Conservation (phyloP, 2,797 vertebrate genomes). For the Gymnothorax reevesii region DNA sequence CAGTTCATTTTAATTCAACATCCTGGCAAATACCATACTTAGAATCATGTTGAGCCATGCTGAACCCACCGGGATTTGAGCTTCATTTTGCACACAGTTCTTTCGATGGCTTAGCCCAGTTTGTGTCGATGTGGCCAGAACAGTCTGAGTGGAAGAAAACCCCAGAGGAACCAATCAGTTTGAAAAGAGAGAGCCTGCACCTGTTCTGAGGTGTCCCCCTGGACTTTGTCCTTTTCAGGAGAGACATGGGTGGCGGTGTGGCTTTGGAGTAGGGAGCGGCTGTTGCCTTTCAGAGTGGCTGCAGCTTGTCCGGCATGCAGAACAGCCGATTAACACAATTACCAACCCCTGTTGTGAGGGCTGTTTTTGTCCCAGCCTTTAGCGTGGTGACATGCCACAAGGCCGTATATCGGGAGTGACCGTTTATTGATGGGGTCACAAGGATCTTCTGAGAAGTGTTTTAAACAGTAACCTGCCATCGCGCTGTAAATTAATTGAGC, state of each 20-base stretch:
- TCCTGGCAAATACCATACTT: not conserved
- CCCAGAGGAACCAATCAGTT: not conserved
- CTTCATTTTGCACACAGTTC: not conserved
- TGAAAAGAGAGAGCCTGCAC: not conserved
- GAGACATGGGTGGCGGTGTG: not conserved
- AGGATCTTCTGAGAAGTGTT: slow-evolving; percentile 45
- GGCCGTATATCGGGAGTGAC: not conserved
- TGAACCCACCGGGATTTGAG: not conserved
- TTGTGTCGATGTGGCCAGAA: too few species aligned
- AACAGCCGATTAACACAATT: slow-evolving; percentile 44
- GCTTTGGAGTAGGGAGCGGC: not conserved
- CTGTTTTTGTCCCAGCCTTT: not conserved
- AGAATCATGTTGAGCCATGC: not conserved
- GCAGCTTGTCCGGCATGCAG: slow-evolving; percentile 33
- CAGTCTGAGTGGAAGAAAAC: not conserved
- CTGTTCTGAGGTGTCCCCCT: not conserved
- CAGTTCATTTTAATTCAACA: not conserved
- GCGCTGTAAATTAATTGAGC: slow-evolving; percentile 39
- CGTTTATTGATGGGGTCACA: slow-evolving; percentile 30
- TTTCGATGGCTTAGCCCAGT: not conserved
- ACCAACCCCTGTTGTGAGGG: slow-evolving; percentile 33
- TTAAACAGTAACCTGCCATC: slow-evolving; percentile 35
- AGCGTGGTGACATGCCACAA: slow-evolving; percentile 16
- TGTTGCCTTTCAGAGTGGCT: not conserved
- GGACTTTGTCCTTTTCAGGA: not conserved